Evolutionary conservation across 2,113 vertebrate species (phyloP).

Genomic region (Labrus mixtus): DNA sequence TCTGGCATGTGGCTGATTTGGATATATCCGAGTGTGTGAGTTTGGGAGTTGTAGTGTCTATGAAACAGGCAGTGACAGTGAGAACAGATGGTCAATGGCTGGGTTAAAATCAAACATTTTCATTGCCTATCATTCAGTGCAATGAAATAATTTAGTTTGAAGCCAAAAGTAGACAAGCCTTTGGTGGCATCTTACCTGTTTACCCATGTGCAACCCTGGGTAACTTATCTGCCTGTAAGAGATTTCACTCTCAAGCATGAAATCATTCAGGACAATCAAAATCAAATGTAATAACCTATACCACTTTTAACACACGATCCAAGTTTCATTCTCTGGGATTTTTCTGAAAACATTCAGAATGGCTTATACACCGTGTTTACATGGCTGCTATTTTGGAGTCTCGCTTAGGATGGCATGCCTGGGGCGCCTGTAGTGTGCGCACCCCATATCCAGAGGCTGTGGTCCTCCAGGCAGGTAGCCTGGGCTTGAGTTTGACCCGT

Average conservation of each 20-base stretch:
- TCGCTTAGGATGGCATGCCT: too few species aligned
- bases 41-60: slow-evolving; percentile 11
- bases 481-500: too few species aligned
- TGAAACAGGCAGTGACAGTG: slow-evolving; percentile 12
- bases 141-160: slow-evolving; percentile 7
- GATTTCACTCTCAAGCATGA: neutral
- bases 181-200: too few species aligned
- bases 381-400: too few species aligned
- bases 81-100: slow-evolving; percentile 46
- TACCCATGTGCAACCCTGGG: neutral
- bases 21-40: slow-evolving; percentile 20
- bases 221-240: neutral
- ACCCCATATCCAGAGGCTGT: too few species aligned
- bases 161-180: neutral
- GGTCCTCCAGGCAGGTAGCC: too few species aligned
- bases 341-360: too few species aligned
- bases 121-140: slow-evolving; percentile 30
- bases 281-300: neutral
- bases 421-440: too few species aligned
- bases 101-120: slow-evolving; percentile 46
- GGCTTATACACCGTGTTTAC: too few species aligned
- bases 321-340: too few species aligned
- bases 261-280: neutral
- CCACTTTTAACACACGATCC: neutral
- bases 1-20: slow-evolving; percentile 61